Percentiles rank a stretch among this genome's conserved stretches.
These are phyloP conservation scores for Conomelus anceps DNA, from an alignment of 2,888 invertebrate genomes.

Conservation along the genomic window DNA sequence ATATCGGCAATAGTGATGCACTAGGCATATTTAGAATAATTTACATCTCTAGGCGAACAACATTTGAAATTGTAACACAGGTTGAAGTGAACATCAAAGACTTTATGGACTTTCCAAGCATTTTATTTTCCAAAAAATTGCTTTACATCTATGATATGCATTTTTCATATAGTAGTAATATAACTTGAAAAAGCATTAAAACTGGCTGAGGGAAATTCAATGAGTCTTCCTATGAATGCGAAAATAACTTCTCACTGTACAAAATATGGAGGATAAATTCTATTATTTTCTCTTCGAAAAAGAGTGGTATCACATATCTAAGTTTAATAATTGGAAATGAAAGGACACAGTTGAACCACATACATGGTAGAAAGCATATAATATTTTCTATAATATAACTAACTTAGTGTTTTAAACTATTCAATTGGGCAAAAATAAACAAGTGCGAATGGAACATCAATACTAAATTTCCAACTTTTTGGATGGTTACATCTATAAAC, in stretches of 20 bases:
- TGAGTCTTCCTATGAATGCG: background rate
- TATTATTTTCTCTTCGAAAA: background rate
- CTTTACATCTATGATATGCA: conserved; percentile 92
- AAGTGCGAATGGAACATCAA: background rate
- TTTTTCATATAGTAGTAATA: conserved; percentile 41
- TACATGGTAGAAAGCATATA: background rate
- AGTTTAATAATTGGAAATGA: background rate
- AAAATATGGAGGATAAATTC: background rate
- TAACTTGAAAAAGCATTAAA: conserved; percentile 24
- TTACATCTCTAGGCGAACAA: too few species aligned
- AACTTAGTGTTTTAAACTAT: background rate
- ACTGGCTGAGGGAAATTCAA: conserved; percentile 27
- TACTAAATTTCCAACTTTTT: background rate
- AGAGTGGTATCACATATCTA: background rate
- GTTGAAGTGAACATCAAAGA: background rate
- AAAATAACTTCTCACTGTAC: background rate
- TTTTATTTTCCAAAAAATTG: conserved; percentile 73
- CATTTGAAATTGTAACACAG: background rate
- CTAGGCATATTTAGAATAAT: too few species aligned
- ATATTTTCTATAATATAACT: background rate
- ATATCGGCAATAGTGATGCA: too few species aligned
- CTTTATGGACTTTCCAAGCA: conserved; percentile 26
- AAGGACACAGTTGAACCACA: background rate
- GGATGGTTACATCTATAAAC: background rate
- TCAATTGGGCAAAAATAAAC: background rate